Base-by-base conservation (phyloP, 2,888 invertebrate species). In the Abscondita cerata region DNA sequence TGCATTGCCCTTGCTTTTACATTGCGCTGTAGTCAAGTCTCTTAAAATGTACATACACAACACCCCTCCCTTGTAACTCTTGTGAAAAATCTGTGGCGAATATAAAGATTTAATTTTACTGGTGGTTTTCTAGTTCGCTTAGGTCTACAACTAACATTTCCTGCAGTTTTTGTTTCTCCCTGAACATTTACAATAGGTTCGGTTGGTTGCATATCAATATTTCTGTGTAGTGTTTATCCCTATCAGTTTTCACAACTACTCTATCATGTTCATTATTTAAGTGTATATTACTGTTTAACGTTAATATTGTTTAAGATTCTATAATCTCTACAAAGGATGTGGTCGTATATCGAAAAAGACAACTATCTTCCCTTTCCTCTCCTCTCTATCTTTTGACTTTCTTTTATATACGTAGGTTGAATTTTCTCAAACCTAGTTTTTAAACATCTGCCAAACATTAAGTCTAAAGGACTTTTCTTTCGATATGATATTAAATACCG, bases 361-460 rank as follows among this genome's bases (percentile, higher is more conserved):
- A 41, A 41, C 41, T 41, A 15, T 16, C 41, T 41, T 6, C 38
- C n/a, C n/a, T n/a, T n/a, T n/a, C 41, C 41, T 41, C 16, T 11
- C 41, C 41, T 11, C 8, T 41, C 11, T 16, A 41, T 15, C 16
- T 41, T 2, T 11, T 13, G 1, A 8, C 1, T 2, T 3, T 41
- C 41, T 41, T 41, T 41, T 41, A 41, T 13, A 41, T 41, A 41
- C 13, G 16, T 41, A 11, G 41, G 41, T 41, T 41, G 13, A 38
- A 38, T 38, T 38, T 38, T 38, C 4, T 38, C 38, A 38, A 38
- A 38, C 2, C 38, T 2, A 8, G 38, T 38, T 38, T 6, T n/a
- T n/a, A 41, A 41, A n/a, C n/a, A n/a, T n/a, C n/a, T n/a, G n/a
- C n/a, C n/a, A n/a, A n/a, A n/a, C n/a, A n/a, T n/a, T n/a, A 15